Conservation (phyloP, 53 echinoderm and acorn worm species). For the Mesocentrotus franciscanus region DNA sequence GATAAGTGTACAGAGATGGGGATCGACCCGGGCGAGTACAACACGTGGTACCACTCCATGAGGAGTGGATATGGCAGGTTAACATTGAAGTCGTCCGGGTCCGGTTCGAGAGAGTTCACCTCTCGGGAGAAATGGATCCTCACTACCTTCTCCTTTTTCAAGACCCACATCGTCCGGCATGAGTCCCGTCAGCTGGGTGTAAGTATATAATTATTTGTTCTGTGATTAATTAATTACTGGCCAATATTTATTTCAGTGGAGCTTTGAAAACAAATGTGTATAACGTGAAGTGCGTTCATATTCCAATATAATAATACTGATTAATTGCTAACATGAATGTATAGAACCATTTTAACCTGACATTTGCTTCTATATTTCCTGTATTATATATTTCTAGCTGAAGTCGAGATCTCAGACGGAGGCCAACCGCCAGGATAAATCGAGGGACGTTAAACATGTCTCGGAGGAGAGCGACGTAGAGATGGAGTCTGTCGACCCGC, state of each 20-base stretch:
- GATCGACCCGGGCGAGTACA: constrained; percentile 10
- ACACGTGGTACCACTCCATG: constrained; percentile 37
- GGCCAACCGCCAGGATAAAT: neutral
- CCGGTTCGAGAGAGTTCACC: neutral
- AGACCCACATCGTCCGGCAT: constrained; percentile 42
- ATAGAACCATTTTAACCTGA: neutral
- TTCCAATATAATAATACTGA: neutral
- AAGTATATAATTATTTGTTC: neutral
- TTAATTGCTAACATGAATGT: neutral
- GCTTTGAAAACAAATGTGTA: neutral
- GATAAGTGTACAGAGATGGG: constrained; percentile 29
- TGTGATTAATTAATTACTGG: neutral
- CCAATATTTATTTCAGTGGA: neutral
- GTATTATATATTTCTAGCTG: neutral
- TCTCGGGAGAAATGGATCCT: constrained; percentile 27
- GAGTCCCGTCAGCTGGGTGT: constrained; percentile 31
- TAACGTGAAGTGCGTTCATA: neutral
- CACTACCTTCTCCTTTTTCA: constrained; percentile 20
- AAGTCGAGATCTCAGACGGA: neutral
- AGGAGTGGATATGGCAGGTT: neutral
- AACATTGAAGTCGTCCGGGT: constrained; percentile 18
- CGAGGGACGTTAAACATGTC: neutral
- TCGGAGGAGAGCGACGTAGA: neutral
- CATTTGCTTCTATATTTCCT: neutral
- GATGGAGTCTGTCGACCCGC: neutral